phyloP scores from a whole-genome alignment of 2,797 vertebrate species.

The Natrix natrix region DNA sequence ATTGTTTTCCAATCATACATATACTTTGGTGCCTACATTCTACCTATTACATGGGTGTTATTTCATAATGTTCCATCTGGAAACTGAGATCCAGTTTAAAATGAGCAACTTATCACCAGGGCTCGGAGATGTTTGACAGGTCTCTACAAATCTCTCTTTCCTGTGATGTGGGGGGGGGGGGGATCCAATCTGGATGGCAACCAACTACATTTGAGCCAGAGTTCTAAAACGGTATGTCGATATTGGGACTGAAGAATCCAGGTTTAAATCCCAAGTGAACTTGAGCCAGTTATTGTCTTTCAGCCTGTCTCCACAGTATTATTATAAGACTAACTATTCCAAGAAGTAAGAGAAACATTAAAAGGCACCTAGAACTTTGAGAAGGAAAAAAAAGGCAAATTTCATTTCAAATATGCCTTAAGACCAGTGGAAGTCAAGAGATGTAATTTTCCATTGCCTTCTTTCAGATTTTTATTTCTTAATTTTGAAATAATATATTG shows the following conservation, averaged over 20 bases:
- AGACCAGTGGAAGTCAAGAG: background rate
- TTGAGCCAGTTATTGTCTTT: background rate
- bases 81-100: background rate
- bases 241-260: background rate
- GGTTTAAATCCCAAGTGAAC: background rate
- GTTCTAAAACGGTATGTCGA: background rate
- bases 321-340: background rate
- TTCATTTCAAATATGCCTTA: background rate
- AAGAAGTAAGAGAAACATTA: background rate
- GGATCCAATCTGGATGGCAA: background rate
- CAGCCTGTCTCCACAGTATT: background rate
- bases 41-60: no score
- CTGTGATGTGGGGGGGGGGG: background rate
- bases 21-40: background rate
- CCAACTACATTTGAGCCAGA: background rate
- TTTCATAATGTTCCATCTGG: background rate
- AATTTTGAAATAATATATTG: background rate
- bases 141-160: background rate
- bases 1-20: background rate
- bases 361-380: background rate
- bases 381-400: background rate
- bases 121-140: background rate
- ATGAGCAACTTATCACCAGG: background rate
- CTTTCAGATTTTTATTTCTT: background rate
- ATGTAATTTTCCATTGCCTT: background rate